Base-by-base conservation (phyloP, 2,888 invertebrate genomes). In the Caenorhabditis sp. region DNA sequence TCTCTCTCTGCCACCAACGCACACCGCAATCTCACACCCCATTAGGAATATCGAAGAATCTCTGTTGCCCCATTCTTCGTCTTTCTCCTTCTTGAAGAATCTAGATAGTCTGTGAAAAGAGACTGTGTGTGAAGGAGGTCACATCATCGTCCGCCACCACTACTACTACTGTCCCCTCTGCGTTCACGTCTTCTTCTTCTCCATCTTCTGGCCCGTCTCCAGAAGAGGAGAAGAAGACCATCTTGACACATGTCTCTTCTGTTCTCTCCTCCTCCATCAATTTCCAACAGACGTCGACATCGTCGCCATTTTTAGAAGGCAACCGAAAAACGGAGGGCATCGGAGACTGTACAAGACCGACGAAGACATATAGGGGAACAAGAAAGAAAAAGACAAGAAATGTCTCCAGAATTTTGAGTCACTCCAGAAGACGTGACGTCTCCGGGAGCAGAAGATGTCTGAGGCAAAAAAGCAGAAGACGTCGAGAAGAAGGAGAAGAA, bases 81-180 rank as follows among this genome's bases (percentile, higher is more conserved):
- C 19, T 19, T n/a, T 47, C 19, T 47, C 19, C 47, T 26, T 41
- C 44, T 26, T 41, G 24, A 54, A 28, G 51, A 69, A 56, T 69
- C 56, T 24, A 14, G 31, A 59, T 19, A 73, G 64, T 14, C 61
- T 61, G 61, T 59, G 59, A 59, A 75, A 38, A 66, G 49, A 49
- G 70, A 70, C 47, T 66, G 47, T 51, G 69, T 66, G 47, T 51
- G 69, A 70, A 72, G 49, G 79, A 79, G 79, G 76, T 76, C 80
- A 72, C 64, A 54, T 26, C 75, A 59, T 58, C 68, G 49, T 64
- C 56, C 26, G 8, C 31, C 8, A 35, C 31, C 8, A 35, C 44
- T 51, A 24, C 41, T n/a, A n/a, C n/a, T n/a, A 63, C 41, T 51
- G 19, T 51, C 24, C 10, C 28, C 47, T 63, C 38, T 63, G 54